Evolutionary conservation across 2,113 vertebrate species (phyloP).

Genomic region (Corythoichthys intestinalis): DNA sequence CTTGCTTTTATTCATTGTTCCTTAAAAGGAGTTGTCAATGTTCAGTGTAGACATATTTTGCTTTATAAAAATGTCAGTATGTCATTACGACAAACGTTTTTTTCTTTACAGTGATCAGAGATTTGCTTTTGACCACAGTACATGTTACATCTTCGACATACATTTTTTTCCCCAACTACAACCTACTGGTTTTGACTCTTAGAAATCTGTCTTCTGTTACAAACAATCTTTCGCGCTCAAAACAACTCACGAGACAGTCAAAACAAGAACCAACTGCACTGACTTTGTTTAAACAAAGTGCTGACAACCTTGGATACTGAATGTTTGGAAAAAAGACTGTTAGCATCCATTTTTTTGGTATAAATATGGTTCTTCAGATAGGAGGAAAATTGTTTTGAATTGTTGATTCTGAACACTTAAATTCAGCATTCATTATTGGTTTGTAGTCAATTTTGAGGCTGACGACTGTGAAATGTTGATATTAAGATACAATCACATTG

Average conservation of each 20-base stretch:
- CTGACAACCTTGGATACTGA: background rate
- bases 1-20: background rate
- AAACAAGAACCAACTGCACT: background rate
- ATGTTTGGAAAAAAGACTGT: background rate
- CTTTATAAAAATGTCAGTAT: background rate
- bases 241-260: background rate
- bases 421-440: background rate
- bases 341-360: background rate
- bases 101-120: no score
- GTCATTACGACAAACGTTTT: background rate
- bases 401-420: background rate
- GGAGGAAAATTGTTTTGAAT: background rate
- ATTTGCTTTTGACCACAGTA: background rate
- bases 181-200: background rate
- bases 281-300: background rate
- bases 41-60: background rate
- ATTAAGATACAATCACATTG: background rate
- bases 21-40: background rate
- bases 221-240: background rate
- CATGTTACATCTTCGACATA: no score
- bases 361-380: background rate
- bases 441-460: background rate
- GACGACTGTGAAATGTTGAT: no score
- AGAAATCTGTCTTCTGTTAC: background rate
- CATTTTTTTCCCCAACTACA: background rate